Base-by-base conservation (phyloP, 2,113 vertebrate genomes). In the Castor canadensis region DNA sequence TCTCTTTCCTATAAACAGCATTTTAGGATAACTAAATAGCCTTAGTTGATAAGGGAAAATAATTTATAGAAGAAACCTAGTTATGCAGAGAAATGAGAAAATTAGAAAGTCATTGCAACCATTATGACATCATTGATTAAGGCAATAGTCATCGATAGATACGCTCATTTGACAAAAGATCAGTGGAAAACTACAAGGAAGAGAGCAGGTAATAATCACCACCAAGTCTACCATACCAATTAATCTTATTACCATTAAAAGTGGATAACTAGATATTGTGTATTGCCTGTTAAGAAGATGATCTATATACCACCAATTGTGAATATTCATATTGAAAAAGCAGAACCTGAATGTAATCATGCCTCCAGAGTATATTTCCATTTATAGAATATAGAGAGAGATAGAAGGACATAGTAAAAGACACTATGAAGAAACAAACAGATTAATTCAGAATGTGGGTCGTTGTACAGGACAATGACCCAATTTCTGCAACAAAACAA, bases 341-440 rank as follows among this genome's bases (percentile, higher is more conserved):
- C 15, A 75, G 76, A 87, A 76, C 12, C 28, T 69, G 77, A 95
- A 97, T 60, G 77, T 88, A 88, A 94, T 76, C 0, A 20, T 97
- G 43, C 22, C 54, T 94, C 52, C 75, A 91, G 20, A 96, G 60
- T 7, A 93, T 89, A 91, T 6, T 52, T 87, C 45, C 73, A 91
- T 62, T 93, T 71, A 89, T 5, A 43, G 54, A 72, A 92, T 81
- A 95, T 35, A n/a, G 1, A 93, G 58, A 24, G 7, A 83, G 13
- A 20, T 60, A 66, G 12, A 72, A 60, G 30, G 43, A 77, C 32
- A 89, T 75, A 86, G 32, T 80, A 88, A 92, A 96, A 77, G 54
- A 85, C 5, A 80, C 22, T 43, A 43, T 12, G 64, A 80, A 45
- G 52, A 93, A 89, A 88, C 28, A 88, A 86, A 92, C 6, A 87